Base-by-base conservation (phyloP, 2,888 invertebrate species). In the Criorhina ranunculi region DNA sequence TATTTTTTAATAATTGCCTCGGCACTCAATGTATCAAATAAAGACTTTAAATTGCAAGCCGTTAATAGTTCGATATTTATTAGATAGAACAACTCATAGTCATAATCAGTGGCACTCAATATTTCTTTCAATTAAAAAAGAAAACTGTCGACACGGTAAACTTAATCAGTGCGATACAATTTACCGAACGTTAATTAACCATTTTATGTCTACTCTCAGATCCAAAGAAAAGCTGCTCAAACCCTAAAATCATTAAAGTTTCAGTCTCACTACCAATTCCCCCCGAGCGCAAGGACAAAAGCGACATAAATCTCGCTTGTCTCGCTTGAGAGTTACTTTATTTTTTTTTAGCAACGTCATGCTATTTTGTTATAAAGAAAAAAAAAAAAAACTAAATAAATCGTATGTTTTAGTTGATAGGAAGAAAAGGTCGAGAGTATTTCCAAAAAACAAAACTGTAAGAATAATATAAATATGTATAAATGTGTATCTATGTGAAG, bases 401-500 rank as follows among this genome's bases (percentile, higher is more conserved):
- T 19, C 12, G n/a, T 37, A 37, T 40, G 42, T 17, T 62, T 80
- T 37, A 37, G 53, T 64, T 64, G 37, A 44, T 31, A 51, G 49
- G 31, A 59, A 46, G 17, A 33, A 62, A n/a, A 46, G 42, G 69
- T 46, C 78, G 42, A 55, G 57, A 59, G 70, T 60, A 66, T 77
- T 57, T 87, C 82, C 86, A 87, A 87, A 86, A 87, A 88, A 86
- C 80, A 87, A 88, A 76, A 85, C 69, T 66, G 70, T 59, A 59
- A 76, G 37, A 77, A 79, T 55, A 73, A 62, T 44, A 82, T 60
- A 83, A 79, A 80, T 59, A 87, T 87, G 85, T 86, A 87, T 89
- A 90, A 89, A 90, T 89, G 90, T 91, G 91, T 91, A 91, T 91
- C 89, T 89, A 90, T 90, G 91, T 91, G 91, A 91, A 91, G 91